A percentile compares a stretch with the other conserved stretches of the same genome.
phyloP scores from a whole-genome alignment of 2,113 vertebrate species.

The Phylloscopus whistleri region DNA sequence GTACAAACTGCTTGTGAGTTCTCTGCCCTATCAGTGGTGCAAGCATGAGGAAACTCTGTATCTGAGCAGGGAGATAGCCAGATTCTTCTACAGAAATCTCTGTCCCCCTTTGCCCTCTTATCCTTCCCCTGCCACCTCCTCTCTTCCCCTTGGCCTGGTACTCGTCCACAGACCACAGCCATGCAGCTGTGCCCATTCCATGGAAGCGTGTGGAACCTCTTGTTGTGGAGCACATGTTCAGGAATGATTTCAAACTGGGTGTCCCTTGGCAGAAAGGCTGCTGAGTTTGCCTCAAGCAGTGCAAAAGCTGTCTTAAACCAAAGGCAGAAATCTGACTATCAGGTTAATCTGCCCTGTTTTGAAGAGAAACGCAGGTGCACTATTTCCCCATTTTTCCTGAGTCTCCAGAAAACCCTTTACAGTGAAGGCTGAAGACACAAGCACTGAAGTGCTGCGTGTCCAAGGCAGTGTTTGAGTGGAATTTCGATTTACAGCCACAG shows the following conservation, averaged over 20 bases:
- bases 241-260: not conserved
- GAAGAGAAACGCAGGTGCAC: not conserved
- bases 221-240: rapidly evolving
- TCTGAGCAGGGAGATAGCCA: not conserved
- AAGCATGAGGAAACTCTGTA: not conserved
- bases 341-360: not conserved
- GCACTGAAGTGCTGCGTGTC: not conserved
- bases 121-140: not conserved
- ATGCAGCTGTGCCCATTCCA: not conserved
- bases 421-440: not conserved
- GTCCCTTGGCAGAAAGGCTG: not conserved
- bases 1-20: not conserved
- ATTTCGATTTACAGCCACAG: not conserved
- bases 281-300: not conserved
- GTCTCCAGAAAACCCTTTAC: not conserved
- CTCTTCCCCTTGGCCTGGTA: not conserved
- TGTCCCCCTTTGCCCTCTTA: not conserved
- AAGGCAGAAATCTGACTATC: not conserved
- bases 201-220: not conserved
- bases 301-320: not conserved
- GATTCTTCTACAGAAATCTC: not conserved
- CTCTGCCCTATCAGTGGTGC: not conserved
- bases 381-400: not conserved
- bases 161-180: not conserved
- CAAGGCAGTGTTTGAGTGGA: not conserved